Conservation (phyloP, 2,113 vertebrate species). For the Desmodus rotundus region DNA sequence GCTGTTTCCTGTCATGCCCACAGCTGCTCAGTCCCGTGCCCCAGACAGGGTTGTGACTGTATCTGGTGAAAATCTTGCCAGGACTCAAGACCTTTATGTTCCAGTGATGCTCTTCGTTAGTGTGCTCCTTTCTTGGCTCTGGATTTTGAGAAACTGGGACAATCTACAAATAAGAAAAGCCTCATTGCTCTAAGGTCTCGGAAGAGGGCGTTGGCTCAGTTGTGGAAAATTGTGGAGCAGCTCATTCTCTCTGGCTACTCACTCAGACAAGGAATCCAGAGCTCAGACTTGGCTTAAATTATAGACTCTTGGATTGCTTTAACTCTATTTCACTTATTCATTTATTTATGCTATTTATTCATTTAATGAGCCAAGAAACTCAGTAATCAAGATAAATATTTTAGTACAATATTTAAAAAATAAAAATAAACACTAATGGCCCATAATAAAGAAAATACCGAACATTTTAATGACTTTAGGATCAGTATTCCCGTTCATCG, state of each 20-base stretch:
- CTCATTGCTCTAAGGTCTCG: not conserved
- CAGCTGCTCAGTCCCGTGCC: accelerated
- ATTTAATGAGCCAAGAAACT: not conserved
- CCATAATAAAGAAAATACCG: not conserved
- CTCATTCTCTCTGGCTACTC: not conserved
- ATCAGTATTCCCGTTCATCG: not conserved
- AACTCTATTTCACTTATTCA: not conserved
- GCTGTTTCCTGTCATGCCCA: not conserved
- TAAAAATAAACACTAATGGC: not conserved
- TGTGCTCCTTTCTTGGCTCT: not conserved
- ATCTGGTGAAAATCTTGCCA: not conserved
- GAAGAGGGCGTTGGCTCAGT: not conserved
- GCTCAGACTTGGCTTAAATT: not conserved
- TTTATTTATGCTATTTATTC: not conserved
- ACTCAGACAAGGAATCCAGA: not conserved
- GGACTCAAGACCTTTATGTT: not conserved
- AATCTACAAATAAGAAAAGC: not conserved
- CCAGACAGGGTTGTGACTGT: not conserved
- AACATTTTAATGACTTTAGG: not conserved
- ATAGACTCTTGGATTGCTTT: not conserved
- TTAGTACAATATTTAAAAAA: not conserved
- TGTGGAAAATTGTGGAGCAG: not conserved
- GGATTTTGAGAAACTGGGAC: not conserved
- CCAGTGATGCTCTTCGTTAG: not conserved
- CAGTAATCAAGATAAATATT: not conserved